A percentile compares a stretch with the other conserved stretches of the same genome.
Evolutionary conservation across 1,140 invertebrate species (phyloP).

Genomic region (Lysiphlebus fabarum): DNA sequence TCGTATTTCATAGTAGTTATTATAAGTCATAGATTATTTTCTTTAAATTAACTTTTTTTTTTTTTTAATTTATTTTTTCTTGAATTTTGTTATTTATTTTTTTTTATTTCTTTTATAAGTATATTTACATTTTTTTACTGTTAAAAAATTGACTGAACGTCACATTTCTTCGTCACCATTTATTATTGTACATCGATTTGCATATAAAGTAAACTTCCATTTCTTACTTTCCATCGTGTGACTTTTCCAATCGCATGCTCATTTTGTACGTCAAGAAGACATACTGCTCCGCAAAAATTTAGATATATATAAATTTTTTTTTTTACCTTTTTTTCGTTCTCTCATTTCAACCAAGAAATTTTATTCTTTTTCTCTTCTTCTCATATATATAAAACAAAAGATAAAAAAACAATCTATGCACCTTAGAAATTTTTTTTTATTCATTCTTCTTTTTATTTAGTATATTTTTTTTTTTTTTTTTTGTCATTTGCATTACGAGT

Average conservation of each 20-base stretch:
- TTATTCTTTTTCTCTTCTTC: constrained; percentile 25
- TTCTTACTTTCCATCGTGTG: constrained; percentile 22
- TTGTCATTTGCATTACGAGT: constrained; percentile 24
- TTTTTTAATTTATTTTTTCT: no score
- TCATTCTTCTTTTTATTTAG: constrained; percentile 17
- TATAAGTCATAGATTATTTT: no score
- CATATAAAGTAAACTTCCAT: constrained; percentile 31
- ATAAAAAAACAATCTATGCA: constrained; percentile 18
- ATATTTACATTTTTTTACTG: no score
- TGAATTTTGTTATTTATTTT: no score
- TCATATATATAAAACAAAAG: constrained; percentile 5
- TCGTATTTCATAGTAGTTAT: no score
- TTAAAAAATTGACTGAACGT: no score
- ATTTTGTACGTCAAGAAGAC: constrained; percentile 46
- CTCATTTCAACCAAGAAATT: background rate
- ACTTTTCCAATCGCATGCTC: constrained; percentile 42
- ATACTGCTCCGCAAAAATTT: constrained; percentile 38
- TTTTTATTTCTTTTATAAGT: no score
- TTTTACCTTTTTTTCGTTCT: background rate
- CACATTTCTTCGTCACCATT: no score
- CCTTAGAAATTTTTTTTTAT: constrained; percentile 22
- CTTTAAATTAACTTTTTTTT: no score
- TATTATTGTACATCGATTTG: constrained; percentile 16
- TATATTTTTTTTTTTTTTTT: constrained; percentile 9
- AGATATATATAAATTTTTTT: constrained; percentile 45